These are phyloP conservation scores for Ariolimax columbianus DNA, from an alignment of 2,888 invertebrate species.

Conservation along the genomic window DNA sequence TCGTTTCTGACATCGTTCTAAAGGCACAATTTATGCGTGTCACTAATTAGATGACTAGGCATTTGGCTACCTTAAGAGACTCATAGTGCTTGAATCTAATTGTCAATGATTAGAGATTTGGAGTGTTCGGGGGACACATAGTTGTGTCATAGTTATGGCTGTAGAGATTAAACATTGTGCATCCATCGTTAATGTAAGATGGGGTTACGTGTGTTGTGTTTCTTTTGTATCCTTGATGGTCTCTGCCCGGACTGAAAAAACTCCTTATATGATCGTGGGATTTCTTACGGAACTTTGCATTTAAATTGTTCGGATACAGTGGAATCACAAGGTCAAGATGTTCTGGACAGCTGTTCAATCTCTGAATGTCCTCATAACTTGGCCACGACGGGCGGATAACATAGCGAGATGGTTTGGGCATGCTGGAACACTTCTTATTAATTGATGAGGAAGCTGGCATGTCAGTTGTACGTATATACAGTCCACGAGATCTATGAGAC, in stretches of 20 bases:
- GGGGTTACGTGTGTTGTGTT: background rate
- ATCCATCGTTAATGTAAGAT: background rate
- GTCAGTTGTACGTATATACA: background rate
- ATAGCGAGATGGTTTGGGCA: background rate
- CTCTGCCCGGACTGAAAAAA: too few relatives aligned
- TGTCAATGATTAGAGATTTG: background rate
- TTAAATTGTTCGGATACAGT: background rate
- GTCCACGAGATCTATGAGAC: background rate
- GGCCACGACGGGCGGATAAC: constrained; percentile 2
- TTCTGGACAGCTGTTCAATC: background rate
- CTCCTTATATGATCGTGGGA: background rate
- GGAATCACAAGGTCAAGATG: background rate
- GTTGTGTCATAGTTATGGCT: background rate
- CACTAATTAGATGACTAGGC: too few relatives aligned
- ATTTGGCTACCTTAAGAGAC: too few relatives aligned
- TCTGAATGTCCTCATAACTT: constrained; percentile 5
- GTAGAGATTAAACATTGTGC: constrained; percentile 20
- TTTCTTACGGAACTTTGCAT: background rate
- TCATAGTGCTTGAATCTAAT: background rate
- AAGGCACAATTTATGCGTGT: too few relatives aligned
- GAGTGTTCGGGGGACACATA: constrained; percentile 20
- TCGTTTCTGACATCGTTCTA: too few relatives aligned
- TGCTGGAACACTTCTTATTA: background rate
- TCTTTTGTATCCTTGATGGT: too few relatives aligned
- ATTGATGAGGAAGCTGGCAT: background rate